phyloP scores from a whole-genome alignment of 2,113 vertebrate species.

The Chlamydotis undulata region DNA sequence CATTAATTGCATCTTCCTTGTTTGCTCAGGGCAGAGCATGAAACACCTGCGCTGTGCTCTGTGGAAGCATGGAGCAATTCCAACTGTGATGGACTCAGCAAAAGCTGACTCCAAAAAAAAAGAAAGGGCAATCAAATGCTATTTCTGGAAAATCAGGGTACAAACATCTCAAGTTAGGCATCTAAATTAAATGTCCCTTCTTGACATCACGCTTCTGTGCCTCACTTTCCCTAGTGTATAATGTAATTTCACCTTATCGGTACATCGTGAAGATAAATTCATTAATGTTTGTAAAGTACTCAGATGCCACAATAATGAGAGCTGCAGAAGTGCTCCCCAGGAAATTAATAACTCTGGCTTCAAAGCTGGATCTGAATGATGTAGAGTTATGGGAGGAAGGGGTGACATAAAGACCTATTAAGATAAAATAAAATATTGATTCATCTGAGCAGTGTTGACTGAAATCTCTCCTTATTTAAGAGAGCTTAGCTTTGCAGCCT shows the following conservation, averaged over 20 bases:
- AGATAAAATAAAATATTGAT: constrained; percentile 41
- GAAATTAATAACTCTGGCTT: constrained; percentile 49
- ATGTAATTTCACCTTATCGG: background rate
- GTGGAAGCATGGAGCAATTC: background rate
- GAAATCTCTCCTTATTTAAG: background rate
- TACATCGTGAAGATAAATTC: constrained; percentile 6
- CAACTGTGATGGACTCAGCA: background rate
- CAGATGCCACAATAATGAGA: background rate
- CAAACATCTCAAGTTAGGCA: background rate
- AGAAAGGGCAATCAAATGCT: background rate
- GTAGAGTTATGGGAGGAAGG: background rate
- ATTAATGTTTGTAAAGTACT: constrained; percentile 31
- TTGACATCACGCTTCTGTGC: background rate
- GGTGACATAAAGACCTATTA: background rate
- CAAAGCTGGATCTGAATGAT: constrained; percentile 26
- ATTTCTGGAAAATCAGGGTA: background rate
- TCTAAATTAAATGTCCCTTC: background rate
- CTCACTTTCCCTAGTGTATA: background rate
- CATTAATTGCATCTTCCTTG: constrained; percentile 21
- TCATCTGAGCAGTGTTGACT: background rate
- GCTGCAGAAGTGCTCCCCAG: background rate
- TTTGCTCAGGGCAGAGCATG: background rate
- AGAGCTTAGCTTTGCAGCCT: background rate
- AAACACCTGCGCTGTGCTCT: background rate
- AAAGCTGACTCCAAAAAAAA: constrained; percentile 1